Percentiles rank a stretch among this genome's conserved stretches.
These are phyloP conservation scores for Chrysolina oricalcia DNA, from an alignment of 2,888 invertebrate genomes.

Conservation along the genomic window DNA sequence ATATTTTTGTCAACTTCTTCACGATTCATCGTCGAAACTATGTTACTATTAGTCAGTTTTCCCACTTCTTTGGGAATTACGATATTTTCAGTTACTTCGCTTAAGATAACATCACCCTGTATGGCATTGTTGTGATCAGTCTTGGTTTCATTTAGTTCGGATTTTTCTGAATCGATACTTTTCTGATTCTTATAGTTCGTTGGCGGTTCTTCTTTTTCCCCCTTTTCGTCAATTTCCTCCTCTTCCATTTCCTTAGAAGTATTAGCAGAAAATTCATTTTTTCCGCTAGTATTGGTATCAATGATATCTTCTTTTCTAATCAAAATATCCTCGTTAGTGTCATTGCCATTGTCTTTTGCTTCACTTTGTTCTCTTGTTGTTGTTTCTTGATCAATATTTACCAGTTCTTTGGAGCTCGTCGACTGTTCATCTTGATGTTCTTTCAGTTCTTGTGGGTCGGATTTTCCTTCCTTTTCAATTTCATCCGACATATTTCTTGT, in stretches of 20 bases:
- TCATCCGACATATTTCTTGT: not conserved
- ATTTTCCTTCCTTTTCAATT: not conserved
- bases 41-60: not conserved
- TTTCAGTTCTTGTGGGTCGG: not conserved
- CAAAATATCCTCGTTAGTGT: not conserved
- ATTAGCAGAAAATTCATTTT: not conserved
- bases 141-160: not conserved
- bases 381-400: not conserved
- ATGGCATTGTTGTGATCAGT: not conserved
- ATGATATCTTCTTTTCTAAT: not conserved
- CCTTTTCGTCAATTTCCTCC: not conserved
- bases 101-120: not conserved
- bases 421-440: not conserved
- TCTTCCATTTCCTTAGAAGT: not conserved
- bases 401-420: too few relatives aligned
- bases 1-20: not conserved
- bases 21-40: not conserved
- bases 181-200: too few relatives aligned
- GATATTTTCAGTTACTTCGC: not conserved
- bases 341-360: not conserved
- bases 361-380: not conserved
- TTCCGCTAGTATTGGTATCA: not conserved
- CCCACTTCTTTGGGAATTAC: not conserved
- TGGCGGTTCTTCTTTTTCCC: not conserved
- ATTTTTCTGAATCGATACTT: too few relatives aligned